Base-by-base conservation (phyloP, 1,140 invertebrate genomes). In the Aphis gossypii region DNA sequence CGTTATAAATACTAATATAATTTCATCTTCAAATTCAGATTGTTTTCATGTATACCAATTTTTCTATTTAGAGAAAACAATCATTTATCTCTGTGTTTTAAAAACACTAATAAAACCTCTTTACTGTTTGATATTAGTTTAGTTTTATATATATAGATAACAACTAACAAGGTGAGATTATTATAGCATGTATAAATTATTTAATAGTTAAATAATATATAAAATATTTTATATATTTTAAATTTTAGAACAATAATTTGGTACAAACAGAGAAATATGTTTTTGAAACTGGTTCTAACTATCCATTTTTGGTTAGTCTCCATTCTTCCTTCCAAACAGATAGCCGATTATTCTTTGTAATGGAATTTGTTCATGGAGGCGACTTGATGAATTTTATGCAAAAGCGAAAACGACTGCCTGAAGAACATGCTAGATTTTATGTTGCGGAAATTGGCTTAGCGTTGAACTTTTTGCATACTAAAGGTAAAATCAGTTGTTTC, bases 301-400 rank as follows among this genome's bases (percentile, higher is more conserved):
- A 99, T 96, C 99, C 99, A 44, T 99, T 99, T 96, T 96, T 99
- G 41, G 99, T 99, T 56, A 99, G 99, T 4, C 96, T 99, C 76
- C 99, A 99, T 96, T 99, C 99, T 6, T 99, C 99, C 96, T 99
- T 99, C 97, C 99, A 99, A 95, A 98, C 98, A 35, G 97, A 98
- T 2, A 98, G 97, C 94, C 96, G 99, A 44, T 96, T 99, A 91
- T 99, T 99, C 96, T 99, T 99, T 95, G 99, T 99, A 83, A 99
- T 99, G 95, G 99, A 99, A 95, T 99, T 99, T 96, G 99, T 99
- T 5, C 97, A 99, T 89, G 99, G 99, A 46, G 99, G 99, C 51
- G 99, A 99, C 96, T 96, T 99, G 30, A 99, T 99, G 99, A 99
- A 99, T 96, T 99, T 99, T 96, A 99, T 99, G 99, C 99, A 99